phyloP scores from a whole-genome alignment of 2,888 invertebrate species.

The Drosophila setosimentum region DNA sequence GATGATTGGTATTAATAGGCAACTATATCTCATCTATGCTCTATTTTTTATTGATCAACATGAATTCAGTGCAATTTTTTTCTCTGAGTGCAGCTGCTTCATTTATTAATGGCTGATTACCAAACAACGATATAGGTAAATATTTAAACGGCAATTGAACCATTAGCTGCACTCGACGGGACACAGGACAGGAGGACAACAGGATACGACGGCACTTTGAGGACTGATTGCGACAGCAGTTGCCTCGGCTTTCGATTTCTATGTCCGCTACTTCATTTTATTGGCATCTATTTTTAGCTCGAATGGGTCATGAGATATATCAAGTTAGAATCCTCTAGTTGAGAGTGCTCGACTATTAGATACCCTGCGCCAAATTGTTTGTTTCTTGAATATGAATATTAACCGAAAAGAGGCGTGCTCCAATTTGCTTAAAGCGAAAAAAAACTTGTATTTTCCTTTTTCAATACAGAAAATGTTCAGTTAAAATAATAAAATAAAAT shows the following conservation, averaged over 20 bases:
- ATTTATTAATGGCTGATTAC: slow-evolving; percentile 16
- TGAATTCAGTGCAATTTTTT: too few relatives aligned
- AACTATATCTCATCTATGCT: too few relatives aligned
- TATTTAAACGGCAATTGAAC: slow-evolving; percentile 53
- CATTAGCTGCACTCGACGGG: slow-evolving; percentile 46
- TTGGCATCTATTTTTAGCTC: slow-evolving; percentile 51
- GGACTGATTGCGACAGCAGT: slow-evolving; percentile 45
- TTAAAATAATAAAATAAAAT: too few relatives aligned
- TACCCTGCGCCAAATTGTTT: neutral
- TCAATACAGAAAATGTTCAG: too few relatives aligned
- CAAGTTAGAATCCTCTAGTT: neutral
- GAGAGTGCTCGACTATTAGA: neutral
- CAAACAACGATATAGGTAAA: slow-evolving; percentile 38
- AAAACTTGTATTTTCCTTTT: too few relatives aligned
- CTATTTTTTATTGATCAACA: too few relatives aligned
- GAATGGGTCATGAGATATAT: slow-evolving; percentile 37
- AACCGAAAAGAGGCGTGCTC: too few relatives aligned
- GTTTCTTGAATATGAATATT: neutral
- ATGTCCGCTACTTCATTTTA: slow-evolving; percentile 44
- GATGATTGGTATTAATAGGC: neutral
- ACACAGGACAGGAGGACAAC: neutral
- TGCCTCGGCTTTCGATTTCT: slow-evolving; percentile 13
- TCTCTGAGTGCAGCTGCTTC: neutral
- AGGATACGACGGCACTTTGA: slow-evolving; percentile 25
- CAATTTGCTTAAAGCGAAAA: too few relatives aligned